These are phyloP conservation scores for Zosterops hypoxanthus DNA, from an alignment of 2,113 vertebrate genomes.

Conservation along the genomic window DNA sequence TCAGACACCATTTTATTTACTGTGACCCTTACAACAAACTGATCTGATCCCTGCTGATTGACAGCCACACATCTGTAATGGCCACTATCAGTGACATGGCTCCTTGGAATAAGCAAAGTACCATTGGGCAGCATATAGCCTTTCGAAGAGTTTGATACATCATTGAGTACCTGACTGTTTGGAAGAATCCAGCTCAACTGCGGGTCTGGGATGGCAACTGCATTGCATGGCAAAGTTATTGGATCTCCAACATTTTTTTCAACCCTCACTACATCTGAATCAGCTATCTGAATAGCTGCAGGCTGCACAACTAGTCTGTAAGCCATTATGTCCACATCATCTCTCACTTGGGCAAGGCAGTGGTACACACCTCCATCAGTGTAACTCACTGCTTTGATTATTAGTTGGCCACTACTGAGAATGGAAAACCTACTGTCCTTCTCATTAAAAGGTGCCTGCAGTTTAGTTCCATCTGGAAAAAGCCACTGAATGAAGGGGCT, in stretches of 20 bases:
- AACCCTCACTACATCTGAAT: conserved; percentile 48
- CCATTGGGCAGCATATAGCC: conserved; percentile 75
- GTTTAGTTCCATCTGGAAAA: conserved; percentile 80
- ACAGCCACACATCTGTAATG: conserved; percentile 87
- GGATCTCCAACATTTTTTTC: conserved; percentile 72
- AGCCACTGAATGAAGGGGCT: conserved; percentile 78
- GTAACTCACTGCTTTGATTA: conserved; percentile 68
- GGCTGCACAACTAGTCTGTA: conserved; percentile 81
- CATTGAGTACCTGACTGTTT: conserved; percentile 64
- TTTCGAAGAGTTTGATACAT: conserved; percentile 72
- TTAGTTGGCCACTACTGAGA: conserved; percentile 75
- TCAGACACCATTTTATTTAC: conserved; percentile 71
- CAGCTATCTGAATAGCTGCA: conserved; percentile 55
- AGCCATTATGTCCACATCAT: conserved; percentile 69
- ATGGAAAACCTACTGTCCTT: conserved; percentile 74
- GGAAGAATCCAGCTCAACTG: conserved; percentile 89
- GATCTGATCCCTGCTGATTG: conserved; percentile 83
- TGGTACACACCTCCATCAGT: conserved; percentile 84
- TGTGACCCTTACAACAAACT: conserved; percentile 72
- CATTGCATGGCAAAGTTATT: conserved; percentile 75
- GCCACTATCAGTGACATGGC: conserved; percentile 78
- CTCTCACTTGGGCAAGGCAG: conserved; percentile 79
- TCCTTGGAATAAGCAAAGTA: conserved; percentile 76
- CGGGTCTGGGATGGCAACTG: conserved; percentile 80
- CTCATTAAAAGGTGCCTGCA: conserved; percentile 72